Evolutionary conservation across 2,113 vertebrate genomes (phyloP).

Genomic region (Sturnira hondurensis): DNA sequence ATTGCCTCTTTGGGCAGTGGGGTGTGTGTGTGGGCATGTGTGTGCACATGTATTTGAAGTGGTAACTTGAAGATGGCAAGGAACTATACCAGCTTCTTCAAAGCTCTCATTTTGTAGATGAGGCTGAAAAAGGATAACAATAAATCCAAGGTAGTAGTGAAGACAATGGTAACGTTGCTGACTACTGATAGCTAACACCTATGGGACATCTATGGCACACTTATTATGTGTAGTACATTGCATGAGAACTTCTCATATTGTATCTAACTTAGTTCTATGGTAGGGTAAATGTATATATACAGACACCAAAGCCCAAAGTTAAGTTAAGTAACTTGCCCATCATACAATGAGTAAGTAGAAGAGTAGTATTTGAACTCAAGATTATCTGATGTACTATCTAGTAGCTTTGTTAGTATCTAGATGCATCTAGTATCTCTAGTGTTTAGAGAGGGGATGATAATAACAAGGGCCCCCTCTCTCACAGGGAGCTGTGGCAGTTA

Average conservation of each 20-base stretch:
- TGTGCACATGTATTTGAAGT: not conserved
- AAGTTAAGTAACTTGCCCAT: not conserved
- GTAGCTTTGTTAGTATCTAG: not conserved
- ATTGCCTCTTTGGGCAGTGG: not conserved
- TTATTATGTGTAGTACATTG: fast-evolving
- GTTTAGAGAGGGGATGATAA: not conserved
- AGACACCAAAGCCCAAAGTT: not conserved
- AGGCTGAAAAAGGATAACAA: not conserved
- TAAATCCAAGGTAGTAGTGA: not conserved
- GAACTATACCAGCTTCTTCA: not conserved
- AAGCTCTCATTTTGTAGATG: not conserved
- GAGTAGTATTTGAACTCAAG: not conserved
- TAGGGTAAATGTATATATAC: not conserved
- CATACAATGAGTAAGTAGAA: not conserved
- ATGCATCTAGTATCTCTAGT: not conserved
- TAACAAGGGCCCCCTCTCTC: no score
- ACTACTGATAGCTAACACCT: not conserved
- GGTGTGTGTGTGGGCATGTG: not conserved
- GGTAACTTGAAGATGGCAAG: not conserved
- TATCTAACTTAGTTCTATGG: not conserved
- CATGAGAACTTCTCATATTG: not conserved
- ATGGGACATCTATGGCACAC: not conserved
- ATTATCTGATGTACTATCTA: not conserved
- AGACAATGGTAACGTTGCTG: no score
- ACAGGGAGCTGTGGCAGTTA: not conserved